These are phyloP conservation scores for Solenopsis fugax DNA, from an alignment of 1,140 invertebrate species.

Conservation along the genomic window DNA sequence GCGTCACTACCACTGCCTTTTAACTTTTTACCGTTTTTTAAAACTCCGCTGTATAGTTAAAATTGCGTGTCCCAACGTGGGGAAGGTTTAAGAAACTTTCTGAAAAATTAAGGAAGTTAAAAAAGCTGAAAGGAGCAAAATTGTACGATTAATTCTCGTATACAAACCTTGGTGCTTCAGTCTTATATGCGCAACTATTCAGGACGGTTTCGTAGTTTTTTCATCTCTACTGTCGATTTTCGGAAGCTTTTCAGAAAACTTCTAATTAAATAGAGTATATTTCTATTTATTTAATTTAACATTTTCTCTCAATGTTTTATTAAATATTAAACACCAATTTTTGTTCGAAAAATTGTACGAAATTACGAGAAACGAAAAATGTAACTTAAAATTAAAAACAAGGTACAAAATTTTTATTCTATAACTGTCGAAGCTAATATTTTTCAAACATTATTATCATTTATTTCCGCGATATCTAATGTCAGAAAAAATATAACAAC, in stretches of 20 bases:
- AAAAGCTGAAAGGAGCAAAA: not conserved
- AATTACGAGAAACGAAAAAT: no score
- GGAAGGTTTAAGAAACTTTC: not conserved
- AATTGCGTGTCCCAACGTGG: not conserved
- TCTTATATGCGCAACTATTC: not conserved
- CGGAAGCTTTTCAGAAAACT: not conserved
- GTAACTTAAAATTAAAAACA: not conserved
- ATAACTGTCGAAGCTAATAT: not conserved
- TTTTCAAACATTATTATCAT: not conserved
- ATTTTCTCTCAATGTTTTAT: not conserved
- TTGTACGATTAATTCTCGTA: not conserved
- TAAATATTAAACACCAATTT: not conserved
- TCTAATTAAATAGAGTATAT: not conserved
- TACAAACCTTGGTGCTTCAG: not conserved
- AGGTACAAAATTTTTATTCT: not conserved
- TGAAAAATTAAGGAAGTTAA: conserved; percentile 28
- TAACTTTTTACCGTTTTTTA: conserved; percentile 46
- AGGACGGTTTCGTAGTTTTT: not conserved
- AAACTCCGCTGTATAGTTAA: conserved; percentile 33
- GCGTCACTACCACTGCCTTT: conserved; percentile 55
- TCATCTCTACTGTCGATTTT: not conserved
- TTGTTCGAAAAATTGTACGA: not conserved
- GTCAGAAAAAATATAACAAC: not conserved
- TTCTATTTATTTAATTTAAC: not conserved
- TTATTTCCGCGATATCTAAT: not conserved